These are phyloP conservation scores for Heliothis virescens DNA, from an alignment of 1,140 invertebrate genomes.

Conservation along the genomic window DNA sequence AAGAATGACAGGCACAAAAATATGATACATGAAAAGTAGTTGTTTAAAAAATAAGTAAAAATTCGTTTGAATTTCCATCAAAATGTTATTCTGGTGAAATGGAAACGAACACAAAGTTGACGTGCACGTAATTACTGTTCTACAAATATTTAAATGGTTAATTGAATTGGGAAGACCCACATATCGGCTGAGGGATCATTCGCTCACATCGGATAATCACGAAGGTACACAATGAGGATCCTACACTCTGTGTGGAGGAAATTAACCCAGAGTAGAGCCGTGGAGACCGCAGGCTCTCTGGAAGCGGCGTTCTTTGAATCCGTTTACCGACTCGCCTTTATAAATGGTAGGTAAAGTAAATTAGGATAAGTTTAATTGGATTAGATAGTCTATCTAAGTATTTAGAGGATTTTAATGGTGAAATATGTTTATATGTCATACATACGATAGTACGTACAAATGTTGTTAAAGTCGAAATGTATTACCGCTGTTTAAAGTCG, in stretches of 20 bases:
- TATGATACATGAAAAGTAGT: no score
- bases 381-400: not conserved
- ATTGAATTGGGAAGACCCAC: not conserved
- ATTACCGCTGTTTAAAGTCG: no score
- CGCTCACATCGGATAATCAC: conserved; percentile 4
- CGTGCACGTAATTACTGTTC: conserved; percentile 13
- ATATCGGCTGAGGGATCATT: not conserved
- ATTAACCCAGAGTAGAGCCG: conserved; percentile 49
- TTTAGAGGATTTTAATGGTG: not conserved
- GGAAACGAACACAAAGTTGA: conserved; percentile 17
- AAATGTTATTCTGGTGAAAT: not conserved
- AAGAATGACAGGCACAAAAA: no score
- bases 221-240: conserved; percentile 13
- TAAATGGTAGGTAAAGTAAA: conserved; percentile 48
- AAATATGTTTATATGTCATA: not conserved
- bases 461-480: no score
- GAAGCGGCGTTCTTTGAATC: conserved; percentile 57
- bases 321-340: conserved; percentile 54
- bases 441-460: no score
- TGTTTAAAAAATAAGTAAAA: no score
- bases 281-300: conserved; percentile 47
- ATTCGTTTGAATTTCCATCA: not conserved
- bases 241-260: conserved; percentile 41
- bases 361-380: not conserved
- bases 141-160: not conserved